These are phyloP conservation scores for Montipora cactus DNA, from an alignment of 64 coral and sea anemone genomes.

Conservation along the genomic window DNA sequence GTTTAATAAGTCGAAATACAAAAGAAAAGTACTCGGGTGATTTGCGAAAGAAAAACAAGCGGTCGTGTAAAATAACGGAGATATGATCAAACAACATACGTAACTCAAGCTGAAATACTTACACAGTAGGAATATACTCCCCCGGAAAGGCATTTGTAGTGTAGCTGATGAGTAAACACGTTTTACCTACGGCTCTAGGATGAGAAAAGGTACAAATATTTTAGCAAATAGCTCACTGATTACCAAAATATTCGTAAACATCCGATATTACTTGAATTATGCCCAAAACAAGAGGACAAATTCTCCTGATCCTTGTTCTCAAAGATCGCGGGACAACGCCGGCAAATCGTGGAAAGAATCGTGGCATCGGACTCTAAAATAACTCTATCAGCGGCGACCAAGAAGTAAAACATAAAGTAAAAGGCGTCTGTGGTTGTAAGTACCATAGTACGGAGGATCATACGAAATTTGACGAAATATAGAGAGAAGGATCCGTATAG, in stretches of 20 bases:
- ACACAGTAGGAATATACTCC: slow-evolving; percentile 99
- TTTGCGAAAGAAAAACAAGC: not conserved
- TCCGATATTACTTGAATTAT: not conserved
- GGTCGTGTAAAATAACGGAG: not conserved
- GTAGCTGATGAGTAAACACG: slow-evolving; percentile 94
- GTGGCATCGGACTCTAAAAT: slow-evolving; percentile 31
- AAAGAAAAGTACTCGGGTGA: not conserved
- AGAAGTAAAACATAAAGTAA: not conserved
- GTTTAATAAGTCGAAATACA: not conserved
- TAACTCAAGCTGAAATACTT: slow-evolving; percentile 50
- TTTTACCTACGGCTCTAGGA: slow-evolving; percentile 97
- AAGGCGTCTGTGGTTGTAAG: not conserved
- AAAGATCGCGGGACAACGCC: slow-evolving; percentile 28
- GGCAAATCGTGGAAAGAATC: not conserved
- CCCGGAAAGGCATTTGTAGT: slow-evolving; percentile 95
- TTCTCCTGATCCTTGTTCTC: not conserved
- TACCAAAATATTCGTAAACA: not conserved
- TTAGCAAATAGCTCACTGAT: not conserved
- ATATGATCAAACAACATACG: not conserved
- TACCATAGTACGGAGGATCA: not conserved
- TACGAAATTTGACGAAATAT: not conserved
- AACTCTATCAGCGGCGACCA: slow-evolving; percentile 25
- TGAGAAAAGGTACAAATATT: slow-evolving; percentile 25
- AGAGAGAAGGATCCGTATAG: not conserved
- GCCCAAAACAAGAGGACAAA: not conserved